Percentiles rank a stretch among this genome's conserved stretches.
These are phyloP conservation scores for Catostomus latipinnis DNA, from an alignment of 2,797 vertebrate species.

Conservation along the genomic window DNA sequence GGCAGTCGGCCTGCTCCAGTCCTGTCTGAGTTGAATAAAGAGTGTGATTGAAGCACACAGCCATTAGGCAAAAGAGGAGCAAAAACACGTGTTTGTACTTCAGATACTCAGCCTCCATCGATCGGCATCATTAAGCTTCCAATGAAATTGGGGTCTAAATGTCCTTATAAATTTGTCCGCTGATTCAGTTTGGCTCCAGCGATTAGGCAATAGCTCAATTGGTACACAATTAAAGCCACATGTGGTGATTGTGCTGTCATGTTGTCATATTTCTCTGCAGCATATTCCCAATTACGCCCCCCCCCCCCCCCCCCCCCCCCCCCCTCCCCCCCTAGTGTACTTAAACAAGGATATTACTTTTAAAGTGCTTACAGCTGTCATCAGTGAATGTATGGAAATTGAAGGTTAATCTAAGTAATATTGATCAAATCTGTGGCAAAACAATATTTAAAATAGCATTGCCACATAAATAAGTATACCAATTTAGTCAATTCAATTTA, in stretches of 20 bases:
- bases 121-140: constrained; percentile 68
- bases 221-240: constrained; percentile 54
- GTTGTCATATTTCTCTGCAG: constrained; percentile 64
- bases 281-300: constrained; percentile 65
- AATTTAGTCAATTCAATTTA: not conserved
- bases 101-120: constrained; percentile 67
- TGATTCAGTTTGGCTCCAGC: constrained; percentile 55
- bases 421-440: constrained; percentile 45
- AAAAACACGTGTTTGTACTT: constrained; percentile 76
- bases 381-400: constrained; percentile 50
- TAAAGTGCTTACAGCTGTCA: constrained; percentile 45
- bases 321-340: constrained; percentile 60
- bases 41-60: constrained; percentile 63
- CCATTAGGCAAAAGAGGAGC: constrained; percentile 70
- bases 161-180: constrained; percentile 68
- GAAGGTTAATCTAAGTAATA: constrained; percentile 42
- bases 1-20: constrained; percentile 7
- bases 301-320: constrained; percentile 38
- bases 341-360: constrained; percentile 64
- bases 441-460: constrained; percentile 61
- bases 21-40: constrained; percentile 70
- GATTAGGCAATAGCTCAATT: constrained; percentile 59
- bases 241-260: constrained; percentile 50
- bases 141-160: constrained; percentile 73
- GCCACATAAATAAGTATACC: constrained; percentile 55